Percentiles rank a stretch among this genome's conserved stretches.
These are phyloP conservation scores for Pristionchus japonicus DNA, from an alignment of 2,888 invertebrate species.

Conservation along the genomic window DNA sequence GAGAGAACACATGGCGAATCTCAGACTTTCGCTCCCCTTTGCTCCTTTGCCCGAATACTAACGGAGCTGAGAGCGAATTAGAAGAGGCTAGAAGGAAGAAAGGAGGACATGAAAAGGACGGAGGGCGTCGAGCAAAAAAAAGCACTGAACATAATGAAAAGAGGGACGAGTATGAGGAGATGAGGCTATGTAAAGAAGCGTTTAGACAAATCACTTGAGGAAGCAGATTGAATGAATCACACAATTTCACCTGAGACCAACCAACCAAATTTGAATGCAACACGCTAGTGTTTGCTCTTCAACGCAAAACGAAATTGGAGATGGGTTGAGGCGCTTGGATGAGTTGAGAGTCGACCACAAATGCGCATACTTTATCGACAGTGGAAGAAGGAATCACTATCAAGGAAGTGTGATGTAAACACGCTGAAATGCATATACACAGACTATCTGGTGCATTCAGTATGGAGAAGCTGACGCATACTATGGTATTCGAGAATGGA, in stretches of 20 bases:
- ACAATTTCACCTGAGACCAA: not conserved
- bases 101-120: not conserved
- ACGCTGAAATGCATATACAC: not conserved
- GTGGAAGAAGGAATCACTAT: not conserved
- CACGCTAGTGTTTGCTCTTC: not conserved
- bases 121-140: not conserved
- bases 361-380: not conserved
- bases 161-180: not conserved
- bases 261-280: not conserved
- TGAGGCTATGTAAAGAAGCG: not conserved
- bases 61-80: not conserved
- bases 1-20: conserved; percentile 12
- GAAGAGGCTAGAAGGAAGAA: conserved; percentile 13
- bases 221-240: not conserved
- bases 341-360: not conserved
- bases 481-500: not conserved
- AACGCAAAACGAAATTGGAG: conserved; percentile 1
- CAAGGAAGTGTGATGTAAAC: not conserved
- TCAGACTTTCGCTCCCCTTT: not conserved
- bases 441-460: not conserved
- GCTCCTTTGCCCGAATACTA: not conserved
- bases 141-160: conserved; percentile 26
- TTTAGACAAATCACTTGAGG: not conserved
- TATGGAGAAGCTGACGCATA: not conserved
- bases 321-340: not conserved